These are phyloP conservation scores for Trichomycterus rosablanca DNA, from an alignment of 2,113 vertebrate species.

Conservation along the genomic window DNA sequence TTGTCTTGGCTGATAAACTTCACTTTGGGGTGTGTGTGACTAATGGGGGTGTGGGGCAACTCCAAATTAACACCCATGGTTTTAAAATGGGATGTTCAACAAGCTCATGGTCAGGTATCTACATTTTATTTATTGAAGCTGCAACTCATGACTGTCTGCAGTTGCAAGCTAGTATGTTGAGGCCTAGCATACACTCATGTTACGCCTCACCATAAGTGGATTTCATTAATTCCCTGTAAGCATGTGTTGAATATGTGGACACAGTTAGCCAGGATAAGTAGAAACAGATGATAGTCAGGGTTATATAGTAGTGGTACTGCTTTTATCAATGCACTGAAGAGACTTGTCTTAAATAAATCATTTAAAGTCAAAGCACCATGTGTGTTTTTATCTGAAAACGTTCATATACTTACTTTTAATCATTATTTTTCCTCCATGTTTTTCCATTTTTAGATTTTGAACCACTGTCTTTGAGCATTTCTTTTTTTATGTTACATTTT, in stretches of 20 bases:
- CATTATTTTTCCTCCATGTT: neutral
- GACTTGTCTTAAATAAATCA: conserved; percentile 4
- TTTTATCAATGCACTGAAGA: neutral
- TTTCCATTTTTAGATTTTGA: neutral
- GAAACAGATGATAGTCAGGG: conserved; percentile 36
- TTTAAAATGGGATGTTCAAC: too few species aligned
- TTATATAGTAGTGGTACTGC: neutral
- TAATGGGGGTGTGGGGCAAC: too few species aligned
- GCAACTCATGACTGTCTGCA: too few species aligned
- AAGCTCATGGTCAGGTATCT: too few species aligned
- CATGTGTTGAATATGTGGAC: conserved; percentile 62
- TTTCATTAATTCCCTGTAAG: conserved; percentile 64
- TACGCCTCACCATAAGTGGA: conserved; percentile 68
- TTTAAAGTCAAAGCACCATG: neutral
- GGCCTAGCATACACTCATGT: conserved; percentile 46
- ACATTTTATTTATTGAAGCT: too few species aligned
- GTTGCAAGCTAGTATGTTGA: too few species aligned
- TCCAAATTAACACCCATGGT: too few species aligned
- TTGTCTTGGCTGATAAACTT: too few species aligned
- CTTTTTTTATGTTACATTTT: neutral
- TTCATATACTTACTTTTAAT: neutral
- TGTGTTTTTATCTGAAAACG: neutral
- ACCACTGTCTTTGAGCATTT: neutral
- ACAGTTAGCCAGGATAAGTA: conserved; percentile 58
- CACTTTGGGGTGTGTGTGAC: too few species aligned